Percentiles rank a stretch among this genome's conserved stretches.
These are phyloP conservation scores for Podarcis siculus DNA, from an alignment of 2,797 vertebrate species.

Conservation along the genomic window DNA sequence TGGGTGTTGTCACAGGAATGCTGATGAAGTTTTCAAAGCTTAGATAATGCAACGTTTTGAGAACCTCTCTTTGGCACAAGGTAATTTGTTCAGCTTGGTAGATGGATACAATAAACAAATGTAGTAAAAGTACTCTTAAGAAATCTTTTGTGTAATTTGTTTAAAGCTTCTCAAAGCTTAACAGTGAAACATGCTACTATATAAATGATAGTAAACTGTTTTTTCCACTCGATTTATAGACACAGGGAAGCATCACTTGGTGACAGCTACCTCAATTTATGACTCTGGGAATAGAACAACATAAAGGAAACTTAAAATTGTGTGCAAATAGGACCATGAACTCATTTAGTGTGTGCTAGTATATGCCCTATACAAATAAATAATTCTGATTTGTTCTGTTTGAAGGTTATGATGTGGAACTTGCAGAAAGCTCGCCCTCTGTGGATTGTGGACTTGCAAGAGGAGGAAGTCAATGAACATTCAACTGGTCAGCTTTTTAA, in stretches of 20 bases:
- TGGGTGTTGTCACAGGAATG: neutral
- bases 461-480: conserved; percentile 81
- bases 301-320: neutral
- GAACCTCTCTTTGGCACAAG: neutral
- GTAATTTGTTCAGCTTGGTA: neutral
- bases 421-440: conserved; percentile 92
- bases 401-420: conserved; percentile 93
- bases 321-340: neutral
- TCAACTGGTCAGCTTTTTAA: conserved; percentile 89
- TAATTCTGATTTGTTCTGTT: conserved; percentile 21
- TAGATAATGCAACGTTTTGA: neutral
- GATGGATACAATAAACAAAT: neutral
- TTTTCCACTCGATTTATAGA: neutral
- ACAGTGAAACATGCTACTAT: neutral
- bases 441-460: conserved; percentile 90
- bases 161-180: neutral
- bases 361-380: neutral
- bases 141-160: neutral
- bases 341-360: neutral
- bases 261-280: neutral
- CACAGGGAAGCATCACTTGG: neutral
- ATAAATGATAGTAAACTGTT: neutral
- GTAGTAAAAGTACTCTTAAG: neutral
- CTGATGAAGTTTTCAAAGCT: neutral
- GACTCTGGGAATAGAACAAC: neutral